phyloP scores from a whole-genome alignment of 2,888 invertebrate species.

The Baccha elongata region DNA sequence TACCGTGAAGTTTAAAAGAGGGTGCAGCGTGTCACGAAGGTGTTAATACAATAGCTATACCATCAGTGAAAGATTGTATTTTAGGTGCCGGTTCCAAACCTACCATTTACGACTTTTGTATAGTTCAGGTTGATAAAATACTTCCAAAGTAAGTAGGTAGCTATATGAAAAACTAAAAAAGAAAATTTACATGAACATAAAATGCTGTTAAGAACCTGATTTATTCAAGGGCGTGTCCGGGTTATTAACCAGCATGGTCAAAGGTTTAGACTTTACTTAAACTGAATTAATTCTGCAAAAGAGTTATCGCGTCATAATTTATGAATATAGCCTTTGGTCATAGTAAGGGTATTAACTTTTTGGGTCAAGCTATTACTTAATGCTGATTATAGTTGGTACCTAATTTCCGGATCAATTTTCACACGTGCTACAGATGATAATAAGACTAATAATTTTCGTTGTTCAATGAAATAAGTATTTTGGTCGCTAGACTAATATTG shows the following conservation, averaged over 20 bases:
- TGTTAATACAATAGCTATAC: constrained; percentile 56
- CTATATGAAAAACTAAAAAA: background rate
- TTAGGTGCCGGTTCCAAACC: background rate
- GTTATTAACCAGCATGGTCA: constrained; percentile 25
- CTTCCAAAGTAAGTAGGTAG: too few species aligned
- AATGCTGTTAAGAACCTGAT: constrained; percentile 36
- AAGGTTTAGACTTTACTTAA: background rate
- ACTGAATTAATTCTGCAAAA: background rate
- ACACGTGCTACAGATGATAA: too few species aligned
- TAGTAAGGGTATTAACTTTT: constrained; percentile 11
- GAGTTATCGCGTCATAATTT: constrained; percentile 1
- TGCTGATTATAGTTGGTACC: too few species aligned
- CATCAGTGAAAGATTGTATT: background rate
- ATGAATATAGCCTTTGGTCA: constrained; percentile 16
- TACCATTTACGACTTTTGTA: background rate
- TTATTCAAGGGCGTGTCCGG: constrained; percentile 44
- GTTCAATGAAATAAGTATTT: too few species aligned
- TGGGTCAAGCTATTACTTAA: constrained; percentile 27
- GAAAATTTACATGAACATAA: constrained; percentile 16
- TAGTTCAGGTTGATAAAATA: background rate
- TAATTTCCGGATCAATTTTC: too few species aligned
- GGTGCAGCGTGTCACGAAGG: constrained; percentile 69
- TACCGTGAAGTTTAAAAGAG: constrained; percentile 60
- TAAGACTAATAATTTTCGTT: too few species aligned
- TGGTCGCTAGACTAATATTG: too few species aligned